Percentiles rank a stretch among this genome's conserved stretches.
phyloP scores from a whole-genome alignment of 2,113 vertebrate species.

The Penelope pileata region DNA sequence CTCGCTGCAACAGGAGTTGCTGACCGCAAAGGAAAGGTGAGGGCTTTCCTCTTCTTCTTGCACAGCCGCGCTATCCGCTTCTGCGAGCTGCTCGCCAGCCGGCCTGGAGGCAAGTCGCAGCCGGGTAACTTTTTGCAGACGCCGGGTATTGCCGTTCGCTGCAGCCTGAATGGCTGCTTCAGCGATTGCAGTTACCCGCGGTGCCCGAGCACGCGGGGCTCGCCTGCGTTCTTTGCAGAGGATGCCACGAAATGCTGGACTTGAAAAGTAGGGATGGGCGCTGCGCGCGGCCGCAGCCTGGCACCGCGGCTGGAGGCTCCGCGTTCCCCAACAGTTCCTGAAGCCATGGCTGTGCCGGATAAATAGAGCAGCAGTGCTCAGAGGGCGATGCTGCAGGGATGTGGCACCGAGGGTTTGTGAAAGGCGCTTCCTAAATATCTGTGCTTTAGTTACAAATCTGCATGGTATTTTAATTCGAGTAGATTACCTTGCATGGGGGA shows the following conservation, averaged over 20 bases:
- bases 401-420: background rate
- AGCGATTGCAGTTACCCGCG: background rate
- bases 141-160: background rate
- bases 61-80: background rate
- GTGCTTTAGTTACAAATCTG: background rate
- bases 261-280: background rate
- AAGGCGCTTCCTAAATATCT: background rate
- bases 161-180: background rate
- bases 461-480: background rate
- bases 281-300: too few species aligned
- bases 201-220: background rate
- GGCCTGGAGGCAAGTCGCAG: background rate
- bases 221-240: background rate
- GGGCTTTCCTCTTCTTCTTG: background rate
- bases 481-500: background rate
- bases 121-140: conserved; percentile 48
- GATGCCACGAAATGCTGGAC: background rate
- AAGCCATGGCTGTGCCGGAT: background rate
- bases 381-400: background rate
- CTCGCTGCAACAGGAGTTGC: background rate
- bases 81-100: background rate
- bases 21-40: background rate
- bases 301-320: background rate
- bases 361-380: background rate
- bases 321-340: background rate